Conservation (phyloP, 1,140 invertebrate genomes). For the Procambarus virginalis region DNA sequence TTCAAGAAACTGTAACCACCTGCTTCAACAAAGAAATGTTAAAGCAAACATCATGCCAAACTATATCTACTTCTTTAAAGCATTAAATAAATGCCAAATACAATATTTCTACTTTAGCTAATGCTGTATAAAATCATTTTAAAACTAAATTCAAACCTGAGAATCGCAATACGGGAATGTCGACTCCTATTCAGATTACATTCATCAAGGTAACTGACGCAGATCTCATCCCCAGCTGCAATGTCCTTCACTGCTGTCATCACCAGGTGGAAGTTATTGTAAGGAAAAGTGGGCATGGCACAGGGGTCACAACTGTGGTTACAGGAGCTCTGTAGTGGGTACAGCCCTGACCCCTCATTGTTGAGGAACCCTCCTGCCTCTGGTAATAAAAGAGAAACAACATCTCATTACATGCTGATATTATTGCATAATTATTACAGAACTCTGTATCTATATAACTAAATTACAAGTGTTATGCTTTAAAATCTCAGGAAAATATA, state of each 20-base stretch:
- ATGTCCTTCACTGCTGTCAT: slow-evolving; percentile 86
- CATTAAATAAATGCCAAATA: not conserved
- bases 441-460: too few species aligned
- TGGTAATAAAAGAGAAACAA: slow-evolving; percentile 74
- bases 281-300: slow-evolving; percentile 87
- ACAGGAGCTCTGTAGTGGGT: slow-evolving; percentile 86
- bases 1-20: not conserved
- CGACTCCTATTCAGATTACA: slow-evolving; percentile 86
- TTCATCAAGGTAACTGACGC: slow-evolving; percentile 92
- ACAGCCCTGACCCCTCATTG: slow-evolving; percentile 94
- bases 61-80: not conserved
- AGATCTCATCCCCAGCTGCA: slow-evolving; percentile 88
- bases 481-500: too few species aligned
- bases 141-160: slow-evolving; percentile 76
- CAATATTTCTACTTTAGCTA: not conserved
- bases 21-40: not conserved
- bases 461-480: too few species aligned
- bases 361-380: slow-evolving; percentile 92
- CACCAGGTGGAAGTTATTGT: slow-evolving; percentile 87
- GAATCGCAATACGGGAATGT: slow-evolving; percentile 85
- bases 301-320: slow-evolving; percentile 96
- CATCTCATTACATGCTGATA: too few species aligned
- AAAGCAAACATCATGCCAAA: not conserved
- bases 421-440: too few species aligned
- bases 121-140: not conserved